These are phyloP conservation scores for Falco punctatus DNA, from an alignment of 2,113 vertebrate species.

Conservation along the genomic window DNA sequence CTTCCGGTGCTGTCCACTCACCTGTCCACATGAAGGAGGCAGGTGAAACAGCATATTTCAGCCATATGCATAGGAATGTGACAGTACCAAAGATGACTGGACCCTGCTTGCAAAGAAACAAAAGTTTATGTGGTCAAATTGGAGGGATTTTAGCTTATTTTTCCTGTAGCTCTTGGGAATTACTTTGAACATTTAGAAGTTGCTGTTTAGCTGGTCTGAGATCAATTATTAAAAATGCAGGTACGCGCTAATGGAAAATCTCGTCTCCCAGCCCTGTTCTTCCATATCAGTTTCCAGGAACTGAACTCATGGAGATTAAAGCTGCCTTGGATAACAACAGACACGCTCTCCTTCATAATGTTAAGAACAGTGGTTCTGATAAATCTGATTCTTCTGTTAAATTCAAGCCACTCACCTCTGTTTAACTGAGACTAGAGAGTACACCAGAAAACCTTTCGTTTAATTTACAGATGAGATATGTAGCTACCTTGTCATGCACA, in stretches of 20 bases:
- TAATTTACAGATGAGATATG: rapidly evolving
- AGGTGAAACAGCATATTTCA: background rate
- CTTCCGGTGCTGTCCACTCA: background rate
- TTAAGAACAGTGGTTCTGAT: background rate
- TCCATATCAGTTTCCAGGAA: background rate
- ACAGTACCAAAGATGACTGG: background rate
- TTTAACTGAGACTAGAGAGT: background rate
- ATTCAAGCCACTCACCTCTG: background rate
- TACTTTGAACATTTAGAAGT: background rate
- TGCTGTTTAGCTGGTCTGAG: background rate
- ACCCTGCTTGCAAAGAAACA: background rate
- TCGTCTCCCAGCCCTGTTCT: background rate
- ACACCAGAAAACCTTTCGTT: background rate
- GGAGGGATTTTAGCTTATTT: background rate
- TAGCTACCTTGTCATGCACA: background rate
- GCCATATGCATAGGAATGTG: rapidly evolving
- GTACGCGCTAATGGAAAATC: background rate
- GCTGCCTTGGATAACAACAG: background rate
- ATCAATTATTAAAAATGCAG: background rate
- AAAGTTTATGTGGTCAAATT: background rate
- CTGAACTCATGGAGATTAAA: background rate
- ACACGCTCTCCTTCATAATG: background rate
- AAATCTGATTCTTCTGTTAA: background rate
- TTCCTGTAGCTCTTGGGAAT: background rate
- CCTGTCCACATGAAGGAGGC: background rate